These are phyloP conservation scores for Catharus fuscescens DNA, from an alignment of 2,113 vertebrate genomes.

Conservation along the genomic window DNA sequence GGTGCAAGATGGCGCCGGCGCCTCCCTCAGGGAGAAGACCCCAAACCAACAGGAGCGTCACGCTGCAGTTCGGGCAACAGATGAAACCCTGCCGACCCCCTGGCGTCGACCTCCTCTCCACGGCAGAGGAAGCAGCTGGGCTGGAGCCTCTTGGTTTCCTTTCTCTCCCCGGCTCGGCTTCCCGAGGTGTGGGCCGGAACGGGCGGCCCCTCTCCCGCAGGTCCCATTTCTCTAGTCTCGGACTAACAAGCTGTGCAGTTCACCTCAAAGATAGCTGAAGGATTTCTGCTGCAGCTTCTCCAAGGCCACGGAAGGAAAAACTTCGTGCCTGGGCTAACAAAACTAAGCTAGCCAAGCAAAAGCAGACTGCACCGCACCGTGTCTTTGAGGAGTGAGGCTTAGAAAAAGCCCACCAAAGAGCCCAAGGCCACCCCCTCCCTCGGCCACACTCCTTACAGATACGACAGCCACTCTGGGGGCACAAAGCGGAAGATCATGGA, in stretches of 20 bases:
- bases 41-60: background rate
- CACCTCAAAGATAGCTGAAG: background rate
- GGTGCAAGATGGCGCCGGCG: background rate
- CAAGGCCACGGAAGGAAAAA: background rate
- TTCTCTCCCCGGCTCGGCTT: background rate
- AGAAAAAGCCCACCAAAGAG: background rate
- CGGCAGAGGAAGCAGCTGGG: background rate
- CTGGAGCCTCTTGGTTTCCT: background rate
- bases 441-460: background rate
- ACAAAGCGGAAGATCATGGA: background rate
- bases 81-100: background rate
- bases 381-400: background rate
- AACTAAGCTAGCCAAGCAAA: background rate
- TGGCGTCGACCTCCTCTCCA: background rate
- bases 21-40: fast-evolving
- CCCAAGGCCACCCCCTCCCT: fast-evolving
- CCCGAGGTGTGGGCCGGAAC: background rate
- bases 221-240: no score
- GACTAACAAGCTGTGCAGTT: no score
- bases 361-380: no score
- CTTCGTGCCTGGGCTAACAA: background rate
- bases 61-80: background rate
- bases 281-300: background rate
- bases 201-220: background rate
- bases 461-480: background rate